Percentiles rank a stretch among this genome's conserved stretches.
These are phyloP conservation scores for Phasia obesa DNA, from an alignment of 2,888 invertebrate species.

Conservation along the genomic window DNA sequence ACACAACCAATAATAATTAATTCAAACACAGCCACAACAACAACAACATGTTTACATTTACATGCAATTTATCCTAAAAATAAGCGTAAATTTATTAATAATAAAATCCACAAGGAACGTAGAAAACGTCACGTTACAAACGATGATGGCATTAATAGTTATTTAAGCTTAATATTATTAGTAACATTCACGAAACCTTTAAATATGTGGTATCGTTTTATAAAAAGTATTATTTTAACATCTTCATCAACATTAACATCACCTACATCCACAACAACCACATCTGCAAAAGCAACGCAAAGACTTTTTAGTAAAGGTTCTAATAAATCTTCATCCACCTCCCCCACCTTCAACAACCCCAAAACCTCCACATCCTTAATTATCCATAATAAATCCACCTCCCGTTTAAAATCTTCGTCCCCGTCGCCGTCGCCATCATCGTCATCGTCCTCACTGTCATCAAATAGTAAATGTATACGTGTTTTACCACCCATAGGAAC, in stretches of 20 bases:
- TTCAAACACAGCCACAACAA: slow-evolving; percentile 57
- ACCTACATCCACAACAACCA: slow-evolving; percentile 33
- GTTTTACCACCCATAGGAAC: slow-evolving; percentile 80
- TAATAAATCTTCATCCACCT: slow-evolving; percentile 55
- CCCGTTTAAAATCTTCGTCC: slow-evolving; percentile 45
- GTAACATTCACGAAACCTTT: slow-evolving; percentile 68
- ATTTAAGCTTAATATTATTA: slow-evolving; percentile 70
- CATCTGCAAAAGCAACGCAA: slow-evolving; percentile 59
- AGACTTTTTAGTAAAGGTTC: slow-evolving; percentile 65
- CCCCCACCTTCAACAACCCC: slow-evolving; percentile 46
- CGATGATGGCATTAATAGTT: slow-evolving; percentile 69
- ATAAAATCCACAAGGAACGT: slow-evolving; percentile 67
- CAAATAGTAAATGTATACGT: slow-evolving; percentile 76
- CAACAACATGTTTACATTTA: slow-evolving; percentile 67
- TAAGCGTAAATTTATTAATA: slow-evolving; percentile 65
- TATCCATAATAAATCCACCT: slow-evolving; percentile 45
- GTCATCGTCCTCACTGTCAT: slow-evolving; percentile 35
- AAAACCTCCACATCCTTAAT: slow-evolving; percentile 26
- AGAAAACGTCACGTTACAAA: slow-evolving; percentile 66
- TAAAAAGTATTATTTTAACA: slow-evolving; percentile 69
- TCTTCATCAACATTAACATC: slow-evolving; percentile 45
- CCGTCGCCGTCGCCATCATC: slow-evolving; percentile 2
- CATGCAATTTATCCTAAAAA: slow-evolving; percentile 71
- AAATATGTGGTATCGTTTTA: slow-evolving; percentile 69
- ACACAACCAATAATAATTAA: slow-evolving; percentile 43